phyloP scores from a whole-genome alignment of 2,888 invertebrate species.

The Leucophenga montana region DNA sequence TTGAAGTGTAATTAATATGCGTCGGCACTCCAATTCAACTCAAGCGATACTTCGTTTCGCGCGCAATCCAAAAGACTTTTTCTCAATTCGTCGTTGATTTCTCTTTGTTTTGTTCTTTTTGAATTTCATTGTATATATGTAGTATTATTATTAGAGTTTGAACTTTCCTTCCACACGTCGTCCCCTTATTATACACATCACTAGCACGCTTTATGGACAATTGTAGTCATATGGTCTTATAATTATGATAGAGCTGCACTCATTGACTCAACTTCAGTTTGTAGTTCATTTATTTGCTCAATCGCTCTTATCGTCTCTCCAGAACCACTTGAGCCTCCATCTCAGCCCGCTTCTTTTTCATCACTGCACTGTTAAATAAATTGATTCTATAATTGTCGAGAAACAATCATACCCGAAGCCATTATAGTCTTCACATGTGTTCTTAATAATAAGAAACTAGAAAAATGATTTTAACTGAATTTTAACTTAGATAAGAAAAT shows the following conservation, averaged over 20 bases:
- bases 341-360: constrained; percentile 36
- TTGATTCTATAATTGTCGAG: constrained; percentile 64
- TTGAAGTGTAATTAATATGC: constrained; percentile 57
- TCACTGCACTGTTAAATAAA: constrained; percentile 63
- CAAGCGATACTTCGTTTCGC: constrained; percentile 33
- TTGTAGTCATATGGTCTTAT: too few species aligned
- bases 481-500: too few species aligned
- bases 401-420: constrained; percentile 27
- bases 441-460: too few species aligned
- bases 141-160: constrained; percentile 39
- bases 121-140: constrained; percentile 23
- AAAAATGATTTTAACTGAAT: too few species aligned
- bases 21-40: constrained; percentile 54
- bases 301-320: too few species aligned
- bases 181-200: too few species aligned
- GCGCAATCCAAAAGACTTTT: constrained; percentile 45
- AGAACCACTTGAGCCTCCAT: too few species aligned
- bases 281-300: too few species aligned
- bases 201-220: constrained; percentile 37
- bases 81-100: neutral
- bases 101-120: constrained; percentile 28
- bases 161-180: constrained; percentile 16
- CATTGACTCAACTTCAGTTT: too few species aligned
- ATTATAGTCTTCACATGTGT: too few species aligned
- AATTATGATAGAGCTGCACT: too few species aligned